Conservation (phyloP, 2,113 vertebrate species). For the Phocoena sinus region DNA sequence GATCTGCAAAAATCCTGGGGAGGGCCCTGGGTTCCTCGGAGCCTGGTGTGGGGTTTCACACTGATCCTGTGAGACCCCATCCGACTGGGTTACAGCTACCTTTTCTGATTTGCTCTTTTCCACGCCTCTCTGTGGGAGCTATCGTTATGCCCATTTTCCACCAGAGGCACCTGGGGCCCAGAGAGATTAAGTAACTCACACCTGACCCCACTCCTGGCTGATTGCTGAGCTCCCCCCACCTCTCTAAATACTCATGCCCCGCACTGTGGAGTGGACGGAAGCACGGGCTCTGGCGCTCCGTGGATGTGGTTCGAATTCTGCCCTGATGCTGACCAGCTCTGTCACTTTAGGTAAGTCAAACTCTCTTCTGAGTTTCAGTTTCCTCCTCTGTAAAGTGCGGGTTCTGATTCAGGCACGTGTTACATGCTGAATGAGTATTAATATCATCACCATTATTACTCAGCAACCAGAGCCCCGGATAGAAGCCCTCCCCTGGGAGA, state of each 20-base stretch:
- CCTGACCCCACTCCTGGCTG: no score
- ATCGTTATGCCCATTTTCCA: not conserved
- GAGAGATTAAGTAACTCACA: not conserved
- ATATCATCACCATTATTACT: accelerated
- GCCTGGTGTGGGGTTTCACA: not conserved
- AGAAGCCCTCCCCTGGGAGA: not conserved
- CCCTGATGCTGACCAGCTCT: not conserved
- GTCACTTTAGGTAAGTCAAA: not conserved
- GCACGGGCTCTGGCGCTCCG: accelerated
- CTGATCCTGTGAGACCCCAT: not conserved
- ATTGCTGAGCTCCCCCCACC: not conserved
- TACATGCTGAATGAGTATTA: not conserved
- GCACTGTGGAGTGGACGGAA: accelerated
- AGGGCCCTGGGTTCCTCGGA: not conserved
- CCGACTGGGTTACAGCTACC: not conserved
- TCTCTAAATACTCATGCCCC: not conserved
- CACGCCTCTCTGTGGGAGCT: not conserved
- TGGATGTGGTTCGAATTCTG: not conserved
- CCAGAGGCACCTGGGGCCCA: not conserved
- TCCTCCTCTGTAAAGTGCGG: not conserved
- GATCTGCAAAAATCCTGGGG: not conserved
- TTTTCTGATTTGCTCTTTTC: not conserved
- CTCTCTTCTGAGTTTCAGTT: not conserved
- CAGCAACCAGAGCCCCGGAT: not conserved
- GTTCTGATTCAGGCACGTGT: not conserved